Conservation (phyloP, 2,797 vertebrate genomes). For the Rhodeus uyekii region DNA sequence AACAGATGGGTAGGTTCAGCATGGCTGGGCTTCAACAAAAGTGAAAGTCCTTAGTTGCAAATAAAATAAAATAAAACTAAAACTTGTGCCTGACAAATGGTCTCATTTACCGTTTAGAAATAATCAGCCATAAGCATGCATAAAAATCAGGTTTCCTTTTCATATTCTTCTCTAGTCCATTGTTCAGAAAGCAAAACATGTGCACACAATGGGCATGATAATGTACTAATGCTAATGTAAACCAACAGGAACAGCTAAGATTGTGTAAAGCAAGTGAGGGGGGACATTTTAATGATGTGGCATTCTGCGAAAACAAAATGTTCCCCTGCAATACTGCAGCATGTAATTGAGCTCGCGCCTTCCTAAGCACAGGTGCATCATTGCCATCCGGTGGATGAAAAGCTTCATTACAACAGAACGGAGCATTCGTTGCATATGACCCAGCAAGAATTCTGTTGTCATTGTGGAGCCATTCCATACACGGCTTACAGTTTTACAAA, state of each 20-base stretch:
- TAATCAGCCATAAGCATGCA: conserved; percentile 18
- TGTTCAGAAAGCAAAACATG: conserved; percentile 9
- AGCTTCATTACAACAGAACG: conserved; percentile 54
- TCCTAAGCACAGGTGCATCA: conserved; percentile 59
- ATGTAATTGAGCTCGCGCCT: conserved; percentile 56
- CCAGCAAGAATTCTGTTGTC: conserved; percentile 46
- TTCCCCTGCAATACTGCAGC: conserved; percentile 73
- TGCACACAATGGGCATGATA: conserved; percentile 18
- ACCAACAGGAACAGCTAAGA: background rate
- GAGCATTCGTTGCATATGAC: conserved; percentile 50
- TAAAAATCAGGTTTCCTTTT: conserved; percentile 1
- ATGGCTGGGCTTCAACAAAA: conserved; percentile 30
- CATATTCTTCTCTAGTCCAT: background rate
- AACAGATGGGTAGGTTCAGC: conserved; percentile 33
- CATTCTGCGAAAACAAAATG: conserved; percentile 29
- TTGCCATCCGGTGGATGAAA: conserved; percentile 61
- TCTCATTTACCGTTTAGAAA: conserved; percentile 1
- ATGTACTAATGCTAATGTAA: background rate
- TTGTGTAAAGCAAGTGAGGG: conserved; percentile 33
- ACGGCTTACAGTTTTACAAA: conserved; percentile 37
- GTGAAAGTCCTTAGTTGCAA: background rate
- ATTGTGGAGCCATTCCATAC: conserved; percentile 48
- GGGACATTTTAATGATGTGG: conserved; percentile 37
- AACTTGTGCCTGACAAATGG: background rate
- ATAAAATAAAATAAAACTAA: background rate